Conservation (phyloP, 2,113 vertebrate genomes). For the Otus sunia region DNA sequence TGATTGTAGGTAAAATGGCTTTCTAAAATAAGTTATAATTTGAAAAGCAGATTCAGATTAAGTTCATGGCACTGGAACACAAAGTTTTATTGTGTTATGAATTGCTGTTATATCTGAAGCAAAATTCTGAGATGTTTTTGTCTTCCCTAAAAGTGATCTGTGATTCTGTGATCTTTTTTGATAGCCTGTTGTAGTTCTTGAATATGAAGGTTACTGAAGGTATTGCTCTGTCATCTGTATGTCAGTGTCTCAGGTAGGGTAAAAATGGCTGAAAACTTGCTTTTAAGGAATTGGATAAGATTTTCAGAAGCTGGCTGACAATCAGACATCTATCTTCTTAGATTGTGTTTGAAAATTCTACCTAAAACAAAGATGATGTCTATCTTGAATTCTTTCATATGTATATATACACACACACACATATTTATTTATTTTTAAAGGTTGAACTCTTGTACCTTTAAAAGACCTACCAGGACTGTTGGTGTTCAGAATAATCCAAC, state of each 20-base stretch:
- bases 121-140: not conserved
- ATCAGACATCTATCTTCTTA: not conserved
- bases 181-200: not conserved
- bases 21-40: not conserved
- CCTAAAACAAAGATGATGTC: not conserved
- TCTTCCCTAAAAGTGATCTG: not conserved
- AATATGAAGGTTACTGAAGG: not conserved
- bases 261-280: not conserved
- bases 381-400: not conserved
- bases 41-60: not conserved
- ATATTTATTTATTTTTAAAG: not conserved
- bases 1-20: not conserved
- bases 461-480: not conserved
- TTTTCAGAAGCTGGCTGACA: not conserved
- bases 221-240: not conserved
- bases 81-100: not conserved
- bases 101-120: not conserved
- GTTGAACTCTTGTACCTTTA: not conserved
- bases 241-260: not conserved
- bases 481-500: not conserved
- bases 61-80: not conserved
- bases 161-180: not conserved
- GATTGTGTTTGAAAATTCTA: not conserved
- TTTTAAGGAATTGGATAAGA: not conserved
- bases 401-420: too few species aligned